Base-by-base conservation (phyloP, 2,888 invertebrate genomes). In the Ceratothoa steindachneri region DNA sequence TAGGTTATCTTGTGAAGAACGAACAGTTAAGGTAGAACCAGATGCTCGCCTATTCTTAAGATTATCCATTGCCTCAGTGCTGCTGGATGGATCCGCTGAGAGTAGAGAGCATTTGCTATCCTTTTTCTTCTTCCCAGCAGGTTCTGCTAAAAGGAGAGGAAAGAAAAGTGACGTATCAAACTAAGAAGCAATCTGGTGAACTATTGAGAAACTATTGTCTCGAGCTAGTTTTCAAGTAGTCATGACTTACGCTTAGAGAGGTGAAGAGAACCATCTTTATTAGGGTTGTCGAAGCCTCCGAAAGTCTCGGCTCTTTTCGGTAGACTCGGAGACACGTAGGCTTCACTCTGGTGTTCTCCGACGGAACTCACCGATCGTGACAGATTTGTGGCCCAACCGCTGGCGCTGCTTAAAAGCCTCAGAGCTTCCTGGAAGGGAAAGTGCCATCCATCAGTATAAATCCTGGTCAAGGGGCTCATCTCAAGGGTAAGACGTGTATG, bases 301-400 rank as follows among this genome's bases (percentile, higher is more conserved):
- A 97, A 97, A 2, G 97, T 97, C 86, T 97, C 97, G 0, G 97
- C 97, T 30, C 97, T 88, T 81, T 95, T 91, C 22, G 97, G 96
- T 77, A 97, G 85, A 51, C 92, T 91, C 19, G 94, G 92, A 30
- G 93, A 92, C 78, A 92, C 89, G 84, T 93, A 95, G 0, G 91
- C 89, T 29, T 90, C 89, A 82, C 93, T 94, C 82, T 95, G 93
- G 70, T 93, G 90, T 85, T 97, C 96, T 3, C 96, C 96, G 0
- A 93, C 96, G 29, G 95, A 95, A 85, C 95, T 95, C 22, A 94
- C 92, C 83, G 95, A 95, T 69, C 96, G 89, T 9, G 93, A 93
- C 15, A 96, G 87, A 74, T 91, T 91, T 41, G 90, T 90, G 67
- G 93, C 91, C 28, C 83, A 83, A 2, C 78, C 78, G 55, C 78